Base-by-base conservation (phyloP, 2,113 vertebrate species). In the Takifugu flavidus region DNA sequence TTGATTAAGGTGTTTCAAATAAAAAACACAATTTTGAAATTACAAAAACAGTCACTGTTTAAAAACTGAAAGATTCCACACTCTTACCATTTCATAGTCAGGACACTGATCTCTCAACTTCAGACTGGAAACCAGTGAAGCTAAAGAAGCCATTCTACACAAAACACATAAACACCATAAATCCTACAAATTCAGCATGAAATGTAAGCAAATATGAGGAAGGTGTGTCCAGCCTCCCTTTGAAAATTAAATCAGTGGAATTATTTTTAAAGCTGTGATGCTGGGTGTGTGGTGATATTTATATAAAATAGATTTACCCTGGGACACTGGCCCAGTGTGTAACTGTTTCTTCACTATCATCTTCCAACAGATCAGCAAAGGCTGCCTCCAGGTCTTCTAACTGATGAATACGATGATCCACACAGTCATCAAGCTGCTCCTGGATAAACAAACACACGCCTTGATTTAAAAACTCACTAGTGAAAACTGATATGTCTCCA, bases 71-170 rank as follows among this genome's bases (percentile, higher is more conserved):
- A 45, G 5, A 13, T 11, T 11, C 10, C 4, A 3, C 45, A 47
- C 13, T 49, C 61, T 90, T 79, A 94, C 94, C 95, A 99, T 96
- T 90, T 98, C 95, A 6, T 99, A 99, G 80, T 98, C 96, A 0
- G 95, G 95, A 2, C 79, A 86, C 45, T 89, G 82, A 75, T 91
- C 91, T 56, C 93, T 91, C 6, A 68, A 86, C 89, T 95, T 96
- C 79, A 99, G 84, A 85, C 94, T 95, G 70, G 86, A 90, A 63
- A 98, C 90, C 65, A 99, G 92, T 2, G 77, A 86, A 60, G 82
- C 25, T 10, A 99, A 85, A 46, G 90, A 82, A 34, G 89, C 83
- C 95, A 98, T 94, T 70, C 96, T 99, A 84, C 31, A 91, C 90
- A 11, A 64, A 65, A 75, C 82, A 65, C 0, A 4, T 25, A 6